Evolutionary conservation across 2,888 invertebrate genomes (phyloP).

Genomic region (Drosophila cognata): DNA sequence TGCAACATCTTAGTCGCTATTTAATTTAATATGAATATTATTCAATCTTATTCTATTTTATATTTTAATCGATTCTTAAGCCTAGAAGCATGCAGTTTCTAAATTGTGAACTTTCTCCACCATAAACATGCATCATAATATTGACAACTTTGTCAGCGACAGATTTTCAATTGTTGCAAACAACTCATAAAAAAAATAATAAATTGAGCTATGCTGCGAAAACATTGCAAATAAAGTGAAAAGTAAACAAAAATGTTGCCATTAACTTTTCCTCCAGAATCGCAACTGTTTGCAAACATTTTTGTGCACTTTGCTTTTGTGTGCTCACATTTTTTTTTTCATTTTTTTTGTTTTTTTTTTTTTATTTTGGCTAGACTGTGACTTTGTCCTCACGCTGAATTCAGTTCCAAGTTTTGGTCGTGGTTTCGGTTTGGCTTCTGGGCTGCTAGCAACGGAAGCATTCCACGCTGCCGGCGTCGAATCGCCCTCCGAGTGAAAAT

Average conservation of each 20-base stretch:
- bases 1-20: background rate
- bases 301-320: conserved; percentile 60
- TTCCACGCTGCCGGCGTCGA: conserved; percentile 57
- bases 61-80: background rate
- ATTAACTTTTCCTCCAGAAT: conserved; percentile 70
- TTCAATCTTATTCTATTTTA: background rate
- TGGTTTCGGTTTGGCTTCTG: conserved; percentile 3
- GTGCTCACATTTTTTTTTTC: conserved; percentile 14
- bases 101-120: background rate
- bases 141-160: conserved; percentile 70
- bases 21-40: background rate
- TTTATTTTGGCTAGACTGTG: conserved; percentile 51
- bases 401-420: conserved; percentile 9
- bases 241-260: conserved; percentile 73
- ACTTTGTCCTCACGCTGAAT: conserved; percentile 21
- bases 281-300: conserved; percentile 78
- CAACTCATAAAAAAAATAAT: conserved; percentile 51
- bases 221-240: conserved; percentile 68
- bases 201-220: conserved; percentile 12
- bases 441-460: conserved; percentile 42
- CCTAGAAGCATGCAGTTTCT: too few relatives aligned
- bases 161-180: conserved; percentile 69
- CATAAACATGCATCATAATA: conserved; percentile 42
- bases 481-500: conserved; percentile 84
- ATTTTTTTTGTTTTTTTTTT: conserved; percentile 6